phyloP scores from a whole-genome alignment of 2,888 invertebrate genomes.

The Drosophila setosimentum region DNA sequence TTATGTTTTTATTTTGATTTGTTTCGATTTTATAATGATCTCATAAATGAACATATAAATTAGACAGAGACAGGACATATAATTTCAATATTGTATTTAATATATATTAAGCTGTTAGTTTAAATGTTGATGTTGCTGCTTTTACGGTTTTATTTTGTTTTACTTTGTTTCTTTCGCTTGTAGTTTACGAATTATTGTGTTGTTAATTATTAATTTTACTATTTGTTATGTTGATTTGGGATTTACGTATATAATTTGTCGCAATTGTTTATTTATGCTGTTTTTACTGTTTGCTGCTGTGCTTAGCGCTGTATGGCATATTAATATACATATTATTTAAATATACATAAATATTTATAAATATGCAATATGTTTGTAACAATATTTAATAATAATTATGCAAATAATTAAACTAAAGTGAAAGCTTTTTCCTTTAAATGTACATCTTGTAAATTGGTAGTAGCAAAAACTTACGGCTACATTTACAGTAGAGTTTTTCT shows the following conservation, averaged over 20 bases:
- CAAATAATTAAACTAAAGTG: constrained; percentile 81
- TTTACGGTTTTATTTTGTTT: constrained; percentile 21
- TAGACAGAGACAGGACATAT: constrained; percentile 76
- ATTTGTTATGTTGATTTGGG: constrained; percentile 35
- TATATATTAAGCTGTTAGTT: constrained; percentile 57
- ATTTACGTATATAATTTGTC: constrained; percentile 66
- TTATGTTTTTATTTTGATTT: constrained; percentile 61
- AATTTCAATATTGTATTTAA: constrained; percentile 53
- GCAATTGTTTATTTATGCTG: constrained; percentile 36
- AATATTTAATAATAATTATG: constrained; percentile 74
- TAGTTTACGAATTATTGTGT: constrained; percentile 31
- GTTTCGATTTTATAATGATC: constrained; percentile 68
- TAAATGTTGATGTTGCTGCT: constrained; percentile 22
- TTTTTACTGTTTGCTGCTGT: constrained; percentile 37
- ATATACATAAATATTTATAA: constrained; percentile 59
- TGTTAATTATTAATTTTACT: constrained; percentile 40
- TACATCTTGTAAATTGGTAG: constrained; percentile 79
- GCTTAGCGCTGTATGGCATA: constrained; percentile 71
- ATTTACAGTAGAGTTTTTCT: constrained; percentile 61
- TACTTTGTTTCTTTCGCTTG: constrained; percentile 9
- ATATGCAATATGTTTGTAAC: constrained; percentile 78
- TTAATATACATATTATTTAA: constrained; percentile 57
- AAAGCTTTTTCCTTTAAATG: constrained; percentile 78
- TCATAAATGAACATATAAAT: constrained; percentile 77
- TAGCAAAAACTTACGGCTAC: constrained; percentile 78